phyloP scores from a whole-genome alignment of 1,140 invertebrate species.

The Portunus trituberculatus region DNA sequence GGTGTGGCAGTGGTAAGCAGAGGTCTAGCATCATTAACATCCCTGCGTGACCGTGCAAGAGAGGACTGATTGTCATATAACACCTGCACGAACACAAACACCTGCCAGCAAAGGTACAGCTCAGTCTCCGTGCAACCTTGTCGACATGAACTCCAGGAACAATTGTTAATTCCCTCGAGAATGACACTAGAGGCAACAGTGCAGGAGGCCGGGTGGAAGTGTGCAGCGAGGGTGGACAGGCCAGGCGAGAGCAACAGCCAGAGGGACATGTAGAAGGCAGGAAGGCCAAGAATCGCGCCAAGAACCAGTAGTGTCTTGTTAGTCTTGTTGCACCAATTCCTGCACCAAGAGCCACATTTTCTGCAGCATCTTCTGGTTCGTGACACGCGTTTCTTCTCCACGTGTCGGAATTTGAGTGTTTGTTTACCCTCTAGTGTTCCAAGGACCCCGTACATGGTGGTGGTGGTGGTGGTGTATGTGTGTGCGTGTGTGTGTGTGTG shows the following conservation, averaged over 20 bases:
- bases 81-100: slow-evolving; percentile 28
- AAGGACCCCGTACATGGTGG: slow-evolving; percentile 32
- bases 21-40: too few relatives aligned
- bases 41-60: too few relatives aligned
- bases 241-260: slow-evolving; percentile 47
- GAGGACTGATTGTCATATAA: background rate
- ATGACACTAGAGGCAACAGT: background rate
- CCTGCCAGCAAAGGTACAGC: slow-evolving; percentile 58
- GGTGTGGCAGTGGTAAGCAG: background rate
- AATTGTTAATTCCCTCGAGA: slow-evolving; percentile 50
- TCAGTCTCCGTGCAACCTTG: slow-evolving; percentile 54
- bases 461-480: background rate
- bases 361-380: background rate
- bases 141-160: slow-evolving; percentile 68
- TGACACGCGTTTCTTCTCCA: background rate
- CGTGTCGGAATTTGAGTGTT: too few relatives aligned
- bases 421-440: background rate
- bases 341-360: background rate
- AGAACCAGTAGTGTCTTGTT: slow-evolving; percentile 49
- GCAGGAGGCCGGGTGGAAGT: slow-evolving; percentile 52
- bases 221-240: slow-evolving; percentile 51
- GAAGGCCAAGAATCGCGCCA: slow-evolving; percentile 31
- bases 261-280: slow-evolving; percentile 58
- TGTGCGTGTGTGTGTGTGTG: too few relatives aligned
- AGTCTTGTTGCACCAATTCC: background rate